Evolutionary conservation across 2,797 vertebrate species (phyloP), one percentile per base, ranked within the genome.

Genomic region (Molossus alvarezi): DNA sequence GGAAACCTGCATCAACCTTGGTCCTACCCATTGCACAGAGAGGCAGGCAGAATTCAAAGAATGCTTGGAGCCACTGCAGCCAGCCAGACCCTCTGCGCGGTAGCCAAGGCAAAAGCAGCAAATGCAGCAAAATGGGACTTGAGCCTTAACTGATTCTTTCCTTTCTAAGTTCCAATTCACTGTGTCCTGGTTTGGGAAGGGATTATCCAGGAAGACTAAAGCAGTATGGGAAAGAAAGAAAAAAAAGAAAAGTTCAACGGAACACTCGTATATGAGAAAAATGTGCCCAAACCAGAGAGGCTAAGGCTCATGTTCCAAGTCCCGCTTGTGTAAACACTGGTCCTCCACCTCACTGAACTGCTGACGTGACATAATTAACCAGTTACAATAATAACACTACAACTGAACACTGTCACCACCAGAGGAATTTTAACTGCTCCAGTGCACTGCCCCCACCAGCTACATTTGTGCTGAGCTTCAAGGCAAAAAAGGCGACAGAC

Each of bases 361-460:
- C 62, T 96, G 89, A 94, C 93, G 81, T 69, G 91, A 48, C 73
- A 64, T 75, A 94, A 96, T 79, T 73, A 90, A 62, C 20, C 67
- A 12, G 62, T 93, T 94, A 95, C 67, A 96, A 91, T 77, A 97
- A 94, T 21, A 96, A 97, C 86, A 27, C 2, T 87, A 80, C 29
- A 89, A 58, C 93, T 92, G 90, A 94, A 86, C 57, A 9, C 5
- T 0, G 3, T 89, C 84, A 95, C 53, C 95, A 97, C 65, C 41
- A 37, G 71, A 94, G 90, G 87, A 76, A 94, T 91, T 92, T 95
- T 93, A 97, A 95, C 90, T 93, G 90, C 75, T 95, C 69, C 6
- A 73, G 91, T 79, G 55, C 98, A 95, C 27, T 55, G 85, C 84
- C 41, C 25, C 33, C 92, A 95, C 72, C 58, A 92, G 86, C 41